phyloP scores from a whole-genome alignment of 2,888 invertebrate species.

The Latrodectus elegans region DNA sequence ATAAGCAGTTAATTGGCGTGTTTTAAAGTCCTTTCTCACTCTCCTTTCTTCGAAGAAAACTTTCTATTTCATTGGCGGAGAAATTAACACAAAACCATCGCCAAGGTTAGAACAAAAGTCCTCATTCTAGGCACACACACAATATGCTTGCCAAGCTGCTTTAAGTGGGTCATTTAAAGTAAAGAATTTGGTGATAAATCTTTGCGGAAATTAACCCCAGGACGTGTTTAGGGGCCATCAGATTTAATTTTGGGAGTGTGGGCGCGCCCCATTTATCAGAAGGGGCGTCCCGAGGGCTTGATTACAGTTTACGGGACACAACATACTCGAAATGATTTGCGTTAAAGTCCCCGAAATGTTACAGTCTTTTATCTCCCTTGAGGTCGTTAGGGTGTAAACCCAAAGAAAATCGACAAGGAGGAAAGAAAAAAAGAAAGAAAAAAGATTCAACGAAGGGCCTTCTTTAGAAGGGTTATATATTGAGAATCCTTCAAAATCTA shows the following conservation, averaged over 20 bases:
- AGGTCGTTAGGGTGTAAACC: not conserved
- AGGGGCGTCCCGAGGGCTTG: conserved; percentile 34
- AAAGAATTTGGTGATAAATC: conserved; percentile 65
- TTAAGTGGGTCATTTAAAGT: conserved; percentile 64
- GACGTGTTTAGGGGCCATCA: conserved; percentile 63
- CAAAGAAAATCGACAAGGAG: not conserved
- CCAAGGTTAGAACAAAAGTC: conserved; percentile 30
- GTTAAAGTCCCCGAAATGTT: conserved; percentile 4
- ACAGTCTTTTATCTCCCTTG: conserved; percentile 8
- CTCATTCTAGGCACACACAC: not conserved
- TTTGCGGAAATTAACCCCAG: conserved; percentile 57
- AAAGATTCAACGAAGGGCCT: not conserved
- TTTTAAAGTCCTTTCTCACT: not conserved
- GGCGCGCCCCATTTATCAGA: conserved; percentile 58
- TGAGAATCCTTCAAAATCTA: not conserved
- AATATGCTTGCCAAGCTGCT: conserved; percentile 11
- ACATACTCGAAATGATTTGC: conserved; percentile 31
- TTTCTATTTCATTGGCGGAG: conserved; percentile 1
- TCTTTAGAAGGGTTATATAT: not conserved
- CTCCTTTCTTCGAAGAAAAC: not conserved
- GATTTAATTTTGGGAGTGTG: conserved; percentile 65
- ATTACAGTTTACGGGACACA: conserved; percentile 27
- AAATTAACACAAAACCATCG: conserved; percentile 58
- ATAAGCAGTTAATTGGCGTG: conserved; percentile 1
- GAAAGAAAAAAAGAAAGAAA: not conserved